These are phyloP conservation scores for Tapirus terrestris DNA, from an alignment of 2,113 vertebrate species.

Conservation along the genomic window DNA sequence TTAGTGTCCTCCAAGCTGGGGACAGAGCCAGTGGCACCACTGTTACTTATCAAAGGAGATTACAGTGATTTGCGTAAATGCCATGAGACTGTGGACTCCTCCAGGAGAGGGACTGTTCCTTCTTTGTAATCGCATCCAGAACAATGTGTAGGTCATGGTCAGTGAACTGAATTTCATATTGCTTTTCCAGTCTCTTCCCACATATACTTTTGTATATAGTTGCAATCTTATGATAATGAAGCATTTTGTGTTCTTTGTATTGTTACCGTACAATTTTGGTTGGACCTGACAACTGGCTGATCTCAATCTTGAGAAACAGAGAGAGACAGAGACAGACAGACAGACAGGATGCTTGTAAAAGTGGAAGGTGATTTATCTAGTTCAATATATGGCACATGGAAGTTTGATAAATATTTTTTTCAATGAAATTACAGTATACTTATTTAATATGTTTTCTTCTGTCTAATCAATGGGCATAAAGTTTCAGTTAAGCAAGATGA, in stretches of 20 bases:
- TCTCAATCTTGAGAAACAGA: background rate
- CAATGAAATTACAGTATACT: background rate
- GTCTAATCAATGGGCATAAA: background rate
- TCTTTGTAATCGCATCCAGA: background rate
- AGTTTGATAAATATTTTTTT: background rate
- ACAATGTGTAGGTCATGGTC: background rate
- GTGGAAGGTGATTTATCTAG: background rate
- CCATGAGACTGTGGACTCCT: background rate
- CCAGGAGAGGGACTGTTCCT: background rate
- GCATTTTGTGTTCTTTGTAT: slow-evolving; percentile 14
- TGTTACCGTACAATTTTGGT: background rate
- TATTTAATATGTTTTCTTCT: background rate
- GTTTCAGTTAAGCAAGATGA: background rate
- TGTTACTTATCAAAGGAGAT: slow-evolving; percentile 7
- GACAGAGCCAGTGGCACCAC: background rate
- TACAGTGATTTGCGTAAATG: background rate
- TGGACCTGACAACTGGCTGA: background rate
- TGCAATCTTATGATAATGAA: background rate
- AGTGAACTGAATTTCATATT: background rate
- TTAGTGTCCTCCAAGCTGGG: background rate
- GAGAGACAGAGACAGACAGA: too few species aligned
- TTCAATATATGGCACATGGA: background rate
- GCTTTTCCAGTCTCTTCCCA: slow-evolving; percentile 10
- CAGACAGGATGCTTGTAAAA: background rate
- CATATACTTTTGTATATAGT: background rate